A percentile compares a stretch with the other conserved stretches of the same genome.
Conservation (phyloP, 1,140 invertebrate species). For the Orius insidiosus region DNA sequence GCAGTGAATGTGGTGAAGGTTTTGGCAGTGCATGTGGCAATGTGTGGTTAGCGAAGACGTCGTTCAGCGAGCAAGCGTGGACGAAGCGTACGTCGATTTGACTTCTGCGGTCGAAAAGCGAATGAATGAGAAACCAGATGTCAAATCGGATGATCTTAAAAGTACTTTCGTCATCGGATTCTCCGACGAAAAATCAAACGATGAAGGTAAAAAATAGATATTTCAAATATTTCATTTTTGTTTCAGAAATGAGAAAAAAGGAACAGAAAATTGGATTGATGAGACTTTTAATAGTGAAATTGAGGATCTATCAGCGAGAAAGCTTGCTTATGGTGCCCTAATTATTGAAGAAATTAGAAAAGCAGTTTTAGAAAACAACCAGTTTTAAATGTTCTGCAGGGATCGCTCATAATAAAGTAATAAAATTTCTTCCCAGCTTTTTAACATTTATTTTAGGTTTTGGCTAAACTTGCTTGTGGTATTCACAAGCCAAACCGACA, state of each 20-base stretch:
- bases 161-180: slow-evolving; percentile 55
- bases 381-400: slow-evolving; percentile 88
- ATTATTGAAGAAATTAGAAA: slow-evolving; percentile 74
- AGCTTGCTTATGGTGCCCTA: slow-evolving; percentile 54
- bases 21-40: no score
- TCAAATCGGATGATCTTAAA: slow-evolving; percentile 27
- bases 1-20: no score
- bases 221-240: slow-evolving; percentile 12
- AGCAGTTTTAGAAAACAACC: slow-evolving; percentile 63
- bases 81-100: slow-evolving; percentile 92
- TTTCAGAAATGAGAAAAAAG: slow-evolving; percentile 25
- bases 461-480: slow-evolving; percentile 85
- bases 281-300: slow-evolving; percentile 26
- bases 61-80: slow-evolving; percentile 81
- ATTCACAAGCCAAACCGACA: slow-evolving; percentile 88
- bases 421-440: slow-evolving; percentile 4
- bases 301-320: slow-evolving; percentile 30
- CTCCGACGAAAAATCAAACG: slow-evolving; percentile 22
- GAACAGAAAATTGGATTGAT: slow-evolving; percentile 31
- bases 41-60: slow-evolving; percentile 47
- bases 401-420: slow-evolving; percentile 87
- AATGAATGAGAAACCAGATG: slow-evolving; percentile 24
- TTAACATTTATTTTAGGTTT: slow-evolving; percentile 32
- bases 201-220: slow-evolving; percentile 20
- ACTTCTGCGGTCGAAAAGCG: slow-evolving; percentile 55